Evolutionary conservation across 2,888 invertebrate species (phyloP).

Genomic region (Gasteruption jaculator): DNA sequence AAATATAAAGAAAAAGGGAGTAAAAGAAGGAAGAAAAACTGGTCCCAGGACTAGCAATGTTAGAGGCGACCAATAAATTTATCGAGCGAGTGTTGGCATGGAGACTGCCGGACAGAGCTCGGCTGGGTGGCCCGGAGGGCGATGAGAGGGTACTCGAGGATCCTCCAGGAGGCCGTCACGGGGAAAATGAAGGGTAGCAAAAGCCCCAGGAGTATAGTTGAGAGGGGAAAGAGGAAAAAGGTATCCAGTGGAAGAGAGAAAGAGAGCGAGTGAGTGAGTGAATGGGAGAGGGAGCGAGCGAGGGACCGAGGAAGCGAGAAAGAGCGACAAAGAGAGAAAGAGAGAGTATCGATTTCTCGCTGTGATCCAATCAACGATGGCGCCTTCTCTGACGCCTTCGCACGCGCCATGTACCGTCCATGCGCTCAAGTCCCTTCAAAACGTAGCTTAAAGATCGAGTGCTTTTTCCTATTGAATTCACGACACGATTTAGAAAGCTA

Average conservation of each 20-base stretch:
- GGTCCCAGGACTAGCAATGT: no score
- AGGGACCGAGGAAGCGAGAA: constrained; percentile 23
- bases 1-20: not conserved
- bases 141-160: constrained; percentile 49
- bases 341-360: constrained; percentile 47
- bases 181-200: constrained; percentile 45
- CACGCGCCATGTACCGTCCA: no score
- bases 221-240: constrained; percentile 15
- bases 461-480: no score
- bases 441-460: no score
- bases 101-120: constrained; percentile 50
- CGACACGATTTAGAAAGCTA: no score
- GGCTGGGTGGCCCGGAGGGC: constrained; percentile 47
- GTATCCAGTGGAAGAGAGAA: constrained; percentile 18
- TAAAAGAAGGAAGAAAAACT: not conserved
- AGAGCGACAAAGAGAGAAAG: constrained; percentile 16
- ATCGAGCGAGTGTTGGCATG: constrained; percentile 53
- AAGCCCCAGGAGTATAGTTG: constrained; percentile 1
- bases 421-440: no score
- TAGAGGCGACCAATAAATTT: constrained; percentile 51
- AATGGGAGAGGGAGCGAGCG: constrained; percentile 25
- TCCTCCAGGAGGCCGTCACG: constrained; percentile 50
- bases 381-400: constrained; percentile 44
- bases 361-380: constrained; percentile 50
- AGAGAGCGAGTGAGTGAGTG: constrained; percentile 20